These are phyloP conservation scores for Dasypogon diadema DNA, from an alignment of 2,888 invertebrate genomes.

Conservation along the genomic window DNA sequence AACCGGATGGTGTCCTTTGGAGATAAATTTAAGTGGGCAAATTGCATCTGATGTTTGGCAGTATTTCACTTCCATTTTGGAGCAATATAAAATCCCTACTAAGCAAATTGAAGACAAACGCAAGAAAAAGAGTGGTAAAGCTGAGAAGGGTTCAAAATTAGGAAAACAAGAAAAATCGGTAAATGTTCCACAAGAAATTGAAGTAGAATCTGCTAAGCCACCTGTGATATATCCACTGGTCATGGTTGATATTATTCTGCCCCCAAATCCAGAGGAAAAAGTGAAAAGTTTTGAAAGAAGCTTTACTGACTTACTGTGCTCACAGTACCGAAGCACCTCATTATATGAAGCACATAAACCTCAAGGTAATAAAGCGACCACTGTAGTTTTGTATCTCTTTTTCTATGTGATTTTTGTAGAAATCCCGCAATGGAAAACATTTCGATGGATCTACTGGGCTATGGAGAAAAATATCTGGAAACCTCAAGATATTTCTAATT, in stretches of 20 bases:
- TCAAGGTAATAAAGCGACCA: neutral
- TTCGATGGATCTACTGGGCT: constrained; percentile 70
- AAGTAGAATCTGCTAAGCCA: neutral
- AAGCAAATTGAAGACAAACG: neutral
- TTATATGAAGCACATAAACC: neutral
- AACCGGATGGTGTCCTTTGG: constrained; percentile 27
- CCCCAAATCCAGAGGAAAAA: neutral
- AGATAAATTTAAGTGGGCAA: constrained; percentile 52
- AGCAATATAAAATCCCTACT: neutral
- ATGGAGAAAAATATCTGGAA: constrained; percentile 61
- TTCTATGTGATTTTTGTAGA: constrained; percentile 56
- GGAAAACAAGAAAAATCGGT: neutral
- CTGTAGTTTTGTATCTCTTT: neutral
- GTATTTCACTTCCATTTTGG: neutral
- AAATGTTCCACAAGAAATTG: neutral
- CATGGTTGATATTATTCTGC: neutral
- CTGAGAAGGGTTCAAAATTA: neutral
- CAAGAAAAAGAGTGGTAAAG: neutral
- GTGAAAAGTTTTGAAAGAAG: neutral
- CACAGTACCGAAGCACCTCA: constrained; percentile 1
- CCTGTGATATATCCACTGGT: neutral
- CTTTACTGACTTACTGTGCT: neutral
- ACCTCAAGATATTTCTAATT: neutral
- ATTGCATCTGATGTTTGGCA: constrained; percentile 25
- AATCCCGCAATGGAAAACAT: constrained; percentile 68